Evolutionary conservation across 2,113 vertebrate species (phyloP).

Genomic region (Potamarius usumacintae): DNA sequence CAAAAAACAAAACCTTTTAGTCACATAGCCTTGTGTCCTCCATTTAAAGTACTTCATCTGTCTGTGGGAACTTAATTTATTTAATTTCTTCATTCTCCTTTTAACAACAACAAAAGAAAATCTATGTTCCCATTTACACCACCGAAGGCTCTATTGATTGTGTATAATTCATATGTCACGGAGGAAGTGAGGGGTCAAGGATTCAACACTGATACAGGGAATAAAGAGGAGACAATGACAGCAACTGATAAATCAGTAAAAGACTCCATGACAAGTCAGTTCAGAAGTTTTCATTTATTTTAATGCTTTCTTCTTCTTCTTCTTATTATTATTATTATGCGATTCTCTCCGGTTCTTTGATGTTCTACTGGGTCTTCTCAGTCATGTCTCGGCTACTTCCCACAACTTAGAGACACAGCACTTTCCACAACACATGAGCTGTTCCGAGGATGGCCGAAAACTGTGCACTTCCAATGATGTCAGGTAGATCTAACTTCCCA

Average conservation of each 20-base stretch:
- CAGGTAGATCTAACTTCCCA: too few relatives aligned
- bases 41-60: constrained; percentile 28
- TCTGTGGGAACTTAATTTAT: constrained; percentile 40
- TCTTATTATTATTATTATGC: too few relatives aligned
- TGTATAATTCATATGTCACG: constrained; percentile 47
- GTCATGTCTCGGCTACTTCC: too few relatives aligned
- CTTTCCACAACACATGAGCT: too few relatives aligned
- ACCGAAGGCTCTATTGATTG: constrained; percentile 58
- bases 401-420: too few relatives aligned
- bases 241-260: constrained; percentile 59
- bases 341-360: too few relatives aligned
- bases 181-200: constrained; percentile 45
- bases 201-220: constrained; percentile 48
- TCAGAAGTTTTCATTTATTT: constrained; percentile 49
- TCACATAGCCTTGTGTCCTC: not conserved
- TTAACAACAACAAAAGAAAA: constrained; percentile 54
- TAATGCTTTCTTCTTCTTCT: too few relatives aligned
- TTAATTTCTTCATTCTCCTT: constrained; percentile 43
- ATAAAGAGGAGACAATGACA: constrained; percentile 54
- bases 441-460: too few relatives aligned
- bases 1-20: not conserved
- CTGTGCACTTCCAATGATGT: too few relatives aligned
- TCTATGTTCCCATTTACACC: constrained; percentile 60
- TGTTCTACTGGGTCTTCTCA: too few relatives aligned
- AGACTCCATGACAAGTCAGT: constrained; percentile 51